phyloP scores from a whole-genome alignment of 2,888 invertebrate genomes.

The Patella depressa region DNA sequence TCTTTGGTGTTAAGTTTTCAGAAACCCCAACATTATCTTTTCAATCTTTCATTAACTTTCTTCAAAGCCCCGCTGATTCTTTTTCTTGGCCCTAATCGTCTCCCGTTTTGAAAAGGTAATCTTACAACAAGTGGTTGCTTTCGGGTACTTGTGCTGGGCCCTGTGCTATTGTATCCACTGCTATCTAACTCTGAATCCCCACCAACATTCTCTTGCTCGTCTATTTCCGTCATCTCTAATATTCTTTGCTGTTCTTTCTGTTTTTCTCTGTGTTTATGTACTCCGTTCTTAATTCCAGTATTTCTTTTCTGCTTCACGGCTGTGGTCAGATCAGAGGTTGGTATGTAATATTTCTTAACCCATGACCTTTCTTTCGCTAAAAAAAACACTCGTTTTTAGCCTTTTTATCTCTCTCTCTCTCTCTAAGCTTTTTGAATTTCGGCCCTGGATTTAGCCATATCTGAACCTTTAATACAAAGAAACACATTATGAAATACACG shows the following conservation, averaged over 20 bases:
- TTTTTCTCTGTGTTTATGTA: neutral
- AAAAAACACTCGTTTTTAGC: neutral
- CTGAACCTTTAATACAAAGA: too few species aligned
- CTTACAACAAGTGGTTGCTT: neutral
- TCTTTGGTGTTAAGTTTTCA: neutral
- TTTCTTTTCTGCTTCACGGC: neutral
- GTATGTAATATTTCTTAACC: neutral
- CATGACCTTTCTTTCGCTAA: neutral
- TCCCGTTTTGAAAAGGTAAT: neutral
- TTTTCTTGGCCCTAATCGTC: neutral
- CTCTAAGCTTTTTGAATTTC: too few species aligned
- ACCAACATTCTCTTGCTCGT: too few species aligned
- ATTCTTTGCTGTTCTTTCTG: neutral
- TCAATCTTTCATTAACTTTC: neutral
- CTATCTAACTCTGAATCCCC: neutral
- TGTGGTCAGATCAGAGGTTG: neutral
- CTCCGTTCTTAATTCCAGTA: neutral
- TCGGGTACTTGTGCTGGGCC: neutral
- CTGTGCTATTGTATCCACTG: neutral
- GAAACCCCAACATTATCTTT: neutral
- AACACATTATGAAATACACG: neutral
- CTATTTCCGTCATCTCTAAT: too few species aligned
- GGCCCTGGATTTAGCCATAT: too few species aligned
- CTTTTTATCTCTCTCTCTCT: too few species aligned
- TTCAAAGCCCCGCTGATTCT: neutral